A percentile compares a stretch with the other conserved stretches of the same genome.
Evolutionary conservation across 2,797 vertebrate species (phyloP).

Genomic region (Knipowitschia caucasica): DNA sequence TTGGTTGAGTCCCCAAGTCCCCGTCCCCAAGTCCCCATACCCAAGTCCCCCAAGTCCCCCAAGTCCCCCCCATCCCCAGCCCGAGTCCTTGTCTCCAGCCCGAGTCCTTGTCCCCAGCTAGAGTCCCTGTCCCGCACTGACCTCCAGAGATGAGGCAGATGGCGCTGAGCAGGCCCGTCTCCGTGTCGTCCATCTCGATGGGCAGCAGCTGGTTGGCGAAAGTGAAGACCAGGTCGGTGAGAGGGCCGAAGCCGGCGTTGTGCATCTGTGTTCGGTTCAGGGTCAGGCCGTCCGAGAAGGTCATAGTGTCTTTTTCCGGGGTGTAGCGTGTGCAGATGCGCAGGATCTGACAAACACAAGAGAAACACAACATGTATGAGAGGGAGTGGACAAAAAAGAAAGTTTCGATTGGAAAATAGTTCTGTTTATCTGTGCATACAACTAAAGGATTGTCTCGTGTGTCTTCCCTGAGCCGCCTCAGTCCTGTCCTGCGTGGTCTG

Average conservation of each 20-base stretch:
- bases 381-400: too few relatives aligned
- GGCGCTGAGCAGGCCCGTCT: constrained; percentile 89
- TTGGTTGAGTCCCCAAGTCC: too few relatives aligned
- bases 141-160: constrained; percentile 94
- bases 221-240: constrained; percentile 90
- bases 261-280: constrained; percentile 93
- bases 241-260: constrained; percentile 89
- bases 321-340: constrained; percentile 90
- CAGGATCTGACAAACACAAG: constrained; percentile 76
- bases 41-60: too few relatives aligned
- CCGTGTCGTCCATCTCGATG: constrained; percentile 91
- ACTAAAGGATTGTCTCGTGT: too few relatives aligned
- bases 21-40: too few relatives aligned
- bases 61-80: too few relatives aligned
- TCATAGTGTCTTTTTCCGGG: constrained; percentile 92
- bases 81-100: background rate
- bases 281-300: constrained; percentile 88
- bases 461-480: too few relatives aligned
- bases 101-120: background rate
- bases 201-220: constrained; percentile 89
- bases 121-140: constrained; percentile 40
- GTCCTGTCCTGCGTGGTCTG: too few relatives aligned
- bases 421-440: too few relatives aligned
- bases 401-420: too few relatives aligned
- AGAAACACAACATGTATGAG: constrained; percentile 19